These are phyloP conservation scores for Manis crassicaudata DNA, from an alignment of 2,797 vertebrate genomes.

Conservation along the genomic window DNA sequence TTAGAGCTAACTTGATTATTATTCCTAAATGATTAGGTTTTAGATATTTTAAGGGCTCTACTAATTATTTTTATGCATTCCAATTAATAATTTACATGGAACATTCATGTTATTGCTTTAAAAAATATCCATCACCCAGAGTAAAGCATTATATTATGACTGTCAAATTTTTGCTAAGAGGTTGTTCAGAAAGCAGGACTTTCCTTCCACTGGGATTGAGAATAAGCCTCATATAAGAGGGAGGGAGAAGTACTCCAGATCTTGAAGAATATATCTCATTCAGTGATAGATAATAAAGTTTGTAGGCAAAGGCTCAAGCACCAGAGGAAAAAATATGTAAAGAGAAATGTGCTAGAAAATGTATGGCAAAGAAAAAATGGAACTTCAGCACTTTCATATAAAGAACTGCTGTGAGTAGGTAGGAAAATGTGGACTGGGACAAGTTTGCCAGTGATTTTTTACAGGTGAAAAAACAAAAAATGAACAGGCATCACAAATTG, in stretches of 20 bases:
- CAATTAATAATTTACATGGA: background rate
- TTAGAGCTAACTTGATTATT: background rate
- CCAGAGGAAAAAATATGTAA: background rate
- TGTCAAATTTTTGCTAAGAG: background rate
- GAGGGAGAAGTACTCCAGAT: background rate
- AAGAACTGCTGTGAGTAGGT: background rate
- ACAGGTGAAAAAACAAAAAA: background rate
- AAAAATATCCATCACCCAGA: background rate
- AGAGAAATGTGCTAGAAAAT: background rate
- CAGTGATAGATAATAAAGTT: background rate
- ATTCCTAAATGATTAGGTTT: background rate
- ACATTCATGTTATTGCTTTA: background rate
- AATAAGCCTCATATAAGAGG: background rate
- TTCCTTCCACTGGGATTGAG: background rate
- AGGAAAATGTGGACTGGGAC: background rate
- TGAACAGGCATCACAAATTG: background rate
- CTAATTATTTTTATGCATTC: background rate
- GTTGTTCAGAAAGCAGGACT: background rate
- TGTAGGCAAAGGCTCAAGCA: background rate
- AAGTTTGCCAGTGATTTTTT: background rate
- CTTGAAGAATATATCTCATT: background rate
- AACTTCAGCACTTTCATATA: background rate
- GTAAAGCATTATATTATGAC: background rate
- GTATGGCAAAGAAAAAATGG: background rate
- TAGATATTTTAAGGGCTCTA: background rate